Conservation (phyloP, 1,140 invertebrate genomes). For the Atta texana region DNA sequence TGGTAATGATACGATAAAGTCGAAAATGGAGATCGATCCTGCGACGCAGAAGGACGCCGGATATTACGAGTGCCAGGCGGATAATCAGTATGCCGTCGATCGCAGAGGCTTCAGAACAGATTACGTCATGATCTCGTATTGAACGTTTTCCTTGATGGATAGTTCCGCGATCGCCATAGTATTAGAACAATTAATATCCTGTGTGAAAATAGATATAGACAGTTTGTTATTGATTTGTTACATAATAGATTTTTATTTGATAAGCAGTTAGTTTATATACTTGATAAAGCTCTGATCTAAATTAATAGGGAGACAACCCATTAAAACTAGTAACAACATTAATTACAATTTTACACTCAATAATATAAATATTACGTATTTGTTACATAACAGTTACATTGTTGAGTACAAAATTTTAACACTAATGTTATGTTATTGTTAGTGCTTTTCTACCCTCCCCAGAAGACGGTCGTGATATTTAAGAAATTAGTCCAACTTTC, state of each 20-base stretch:
- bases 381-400: no score
- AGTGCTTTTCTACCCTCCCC: no score
- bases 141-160: constrained; percentile 63
- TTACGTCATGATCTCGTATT: constrained; percentile 90
- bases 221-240: constrained; percentile 37
- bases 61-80: constrained; percentile 91
- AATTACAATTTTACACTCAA: no score
- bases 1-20: constrained; percentile 93
- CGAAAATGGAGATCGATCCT: constrained; percentile 96
- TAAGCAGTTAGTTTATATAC: not conserved
- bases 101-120: constrained; percentile 90
- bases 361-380: no score
- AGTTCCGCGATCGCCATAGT: not conserved
- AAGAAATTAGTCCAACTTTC: not conserved
- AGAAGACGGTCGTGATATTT: not conserved
- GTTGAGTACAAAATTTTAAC: no score
- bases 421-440: no score
- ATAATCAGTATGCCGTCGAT: constrained; percentile 92
- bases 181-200: constrained; percentile 21
- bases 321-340: no score
- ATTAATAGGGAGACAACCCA: not conserved
- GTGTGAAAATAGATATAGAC: constrained; percentile 36
- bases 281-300: not conserved
- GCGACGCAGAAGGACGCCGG: constrained; percentile 94
- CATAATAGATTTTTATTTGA: constrained; percentile 41